Conservation (phyloP, 2,888 invertebrate genomes). For the Endomychus coccineus region DNA sequence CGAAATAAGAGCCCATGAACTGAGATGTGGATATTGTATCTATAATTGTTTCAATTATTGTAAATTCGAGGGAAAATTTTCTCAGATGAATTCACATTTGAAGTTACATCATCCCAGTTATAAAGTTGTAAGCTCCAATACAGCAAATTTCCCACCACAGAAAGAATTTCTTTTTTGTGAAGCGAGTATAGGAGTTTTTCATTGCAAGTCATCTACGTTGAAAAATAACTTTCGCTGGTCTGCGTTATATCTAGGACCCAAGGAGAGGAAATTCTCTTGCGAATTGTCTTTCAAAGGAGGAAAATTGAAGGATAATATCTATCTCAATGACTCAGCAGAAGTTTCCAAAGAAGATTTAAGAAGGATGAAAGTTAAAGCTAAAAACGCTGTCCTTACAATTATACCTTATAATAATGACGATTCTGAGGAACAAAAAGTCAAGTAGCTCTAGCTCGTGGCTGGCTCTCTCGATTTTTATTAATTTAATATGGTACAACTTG, state of each 20-base stretch:
- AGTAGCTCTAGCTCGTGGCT: too few species aligned
- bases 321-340: slow-evolving; percentile 23
- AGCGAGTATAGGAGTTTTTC: slow-evolving; percentile 30
- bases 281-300: slow-evolving; percentile 29
- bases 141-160: slow-evolving; percentile 30
- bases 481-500: too few species aligned
- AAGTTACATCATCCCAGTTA: slow-evolving; percentile 31
- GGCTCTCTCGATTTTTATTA: too few species aligned
- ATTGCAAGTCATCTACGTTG: slow-evolving; percentile 23
- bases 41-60: slow-evolving; percentile 30
- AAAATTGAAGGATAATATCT: slow-evolving; percentile 23
- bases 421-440: too few species aligned
- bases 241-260: slow-evolving; percentile 30
- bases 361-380: slow-evolving; percentile 29
- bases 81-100: slow-evolving; percentile 26
- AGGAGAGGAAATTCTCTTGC: slow-evolving; percentile 28
- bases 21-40: slow-evolving; percentile 28
- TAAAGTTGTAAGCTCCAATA: slow-evolving; percentile 21
- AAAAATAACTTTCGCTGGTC: slow-evolving; percentile 25
- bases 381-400: slow-evolving; percentile 30
- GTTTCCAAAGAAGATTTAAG: slow-evolving; percentile 27
- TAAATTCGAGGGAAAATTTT: slow-evolving; percentile 22
- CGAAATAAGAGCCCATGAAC: slow-evolving; percentile 25
- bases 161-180: slow-evolving; percentile 27
- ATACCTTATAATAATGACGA: too few species aligned